Percentiles rank a stretch among this genome's conserved stretches.
phyloP scores from a whole-genome alignment of 2,888 invertebrate species.

The Amblyjoppa proteus region DNA sequence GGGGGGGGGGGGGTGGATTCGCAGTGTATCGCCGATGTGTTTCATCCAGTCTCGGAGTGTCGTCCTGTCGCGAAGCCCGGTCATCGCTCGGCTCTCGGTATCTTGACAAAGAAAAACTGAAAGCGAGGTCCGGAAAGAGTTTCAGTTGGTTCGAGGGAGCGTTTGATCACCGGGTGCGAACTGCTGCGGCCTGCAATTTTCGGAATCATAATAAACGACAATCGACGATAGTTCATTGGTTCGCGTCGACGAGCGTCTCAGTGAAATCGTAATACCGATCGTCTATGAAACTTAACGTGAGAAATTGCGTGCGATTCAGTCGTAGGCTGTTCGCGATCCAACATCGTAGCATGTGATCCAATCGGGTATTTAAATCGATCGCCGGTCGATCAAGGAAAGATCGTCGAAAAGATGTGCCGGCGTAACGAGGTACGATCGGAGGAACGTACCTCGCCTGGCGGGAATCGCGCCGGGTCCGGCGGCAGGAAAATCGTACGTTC shows the following conservation, averaged over 20 bases:
- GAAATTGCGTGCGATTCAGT: not conserved
- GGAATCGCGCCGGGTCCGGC: conserved; percentile 40
- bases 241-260: not conserved
- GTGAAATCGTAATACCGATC: not conserved
- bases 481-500: conserved; percentile 23
- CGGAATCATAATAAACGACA: not conserved
- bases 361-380: conserved; percentile 30
- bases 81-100: conserved; percentile 25
- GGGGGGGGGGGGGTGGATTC: not conserved
- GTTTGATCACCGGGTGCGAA: not conserved
- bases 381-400: conserved; percentile 55
- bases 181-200: not conserved
- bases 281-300: not conserved
- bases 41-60: conserved; percentile 8
- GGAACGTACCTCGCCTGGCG: conserved; percentile 69
- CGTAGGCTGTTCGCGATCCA: not conserved
- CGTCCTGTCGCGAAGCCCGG: conserved; percentile 24
- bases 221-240: not conserved
- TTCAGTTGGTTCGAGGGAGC: not conserved
- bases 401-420: conserved; percentile 65
- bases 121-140: not conserved
- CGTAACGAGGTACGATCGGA: conserved; percentile 69
- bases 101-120: not conserved
- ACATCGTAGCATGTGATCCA: conserved; percentile 30
- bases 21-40: conserved; percentile 4